phyloP scores from a whole-genome alignment of 2,113 vertebrate genomes.

The Platichthys stellatus region DNA sequence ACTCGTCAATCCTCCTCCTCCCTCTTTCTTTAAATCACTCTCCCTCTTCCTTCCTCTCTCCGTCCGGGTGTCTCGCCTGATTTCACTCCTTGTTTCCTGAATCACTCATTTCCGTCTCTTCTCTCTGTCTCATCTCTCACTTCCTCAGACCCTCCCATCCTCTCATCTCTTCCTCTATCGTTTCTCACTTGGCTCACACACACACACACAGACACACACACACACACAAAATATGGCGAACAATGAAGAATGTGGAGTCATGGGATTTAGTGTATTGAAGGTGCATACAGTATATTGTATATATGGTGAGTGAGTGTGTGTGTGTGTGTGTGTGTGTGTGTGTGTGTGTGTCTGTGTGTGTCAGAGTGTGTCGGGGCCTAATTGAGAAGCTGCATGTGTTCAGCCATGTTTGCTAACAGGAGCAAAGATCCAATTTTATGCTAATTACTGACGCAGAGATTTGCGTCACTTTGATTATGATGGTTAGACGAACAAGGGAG shows the following conservation, averaged over 20 bases:
- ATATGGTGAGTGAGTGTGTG: background rate
- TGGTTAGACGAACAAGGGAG: constrained; percentile 32
- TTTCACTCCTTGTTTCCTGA: too few species aligned
- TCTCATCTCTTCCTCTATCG: too few species aligned
- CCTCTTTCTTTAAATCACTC: background rate
- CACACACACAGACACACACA: too few species aligned
- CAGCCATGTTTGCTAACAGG: constrained; percentile 56
- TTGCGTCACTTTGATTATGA: constrained; percentile 62
- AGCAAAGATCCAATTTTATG: constrained; percentile 68
- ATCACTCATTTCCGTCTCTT: background rate
- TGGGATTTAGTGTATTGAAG: too few species aligned
- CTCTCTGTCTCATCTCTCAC: background rate
- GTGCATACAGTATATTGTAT: too few species aligned
- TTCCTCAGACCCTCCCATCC: background rate
- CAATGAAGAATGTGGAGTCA: too few species aligned
- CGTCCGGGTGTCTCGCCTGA: background rate
- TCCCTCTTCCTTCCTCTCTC: background rate
- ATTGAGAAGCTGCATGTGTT: constrained; percentile 42
- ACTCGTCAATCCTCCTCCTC: constrained; percentile 11
- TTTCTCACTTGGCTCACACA: too few species aligned
- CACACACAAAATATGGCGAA: too few species aligned
- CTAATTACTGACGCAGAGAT: constrained; percentile 53
- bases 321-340: background rate
- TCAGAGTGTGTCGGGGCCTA: constrained; percentile 6
- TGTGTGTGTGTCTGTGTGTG: constrained; percentile 9